Conservation (phyloP, 2,888 invertebrate genomes). For the Leptopilina drosophilae region DNA sequence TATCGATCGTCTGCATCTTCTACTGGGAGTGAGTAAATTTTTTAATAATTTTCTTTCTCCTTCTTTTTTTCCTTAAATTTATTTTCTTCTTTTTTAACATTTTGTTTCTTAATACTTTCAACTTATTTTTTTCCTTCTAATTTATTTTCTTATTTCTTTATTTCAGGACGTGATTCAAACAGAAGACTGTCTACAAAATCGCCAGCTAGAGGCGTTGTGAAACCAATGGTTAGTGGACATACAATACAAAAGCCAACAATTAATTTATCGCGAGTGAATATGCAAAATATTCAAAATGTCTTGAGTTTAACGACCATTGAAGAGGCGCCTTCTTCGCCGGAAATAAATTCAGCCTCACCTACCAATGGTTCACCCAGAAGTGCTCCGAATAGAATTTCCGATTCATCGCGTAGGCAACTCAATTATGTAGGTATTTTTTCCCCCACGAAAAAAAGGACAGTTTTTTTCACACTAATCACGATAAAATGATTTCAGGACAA, state of each 20-base stretch:
- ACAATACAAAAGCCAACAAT: conserved; percentile 75
- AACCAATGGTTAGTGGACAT: conserved; percentile 75
- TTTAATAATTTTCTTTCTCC: conserved; percentile 13
- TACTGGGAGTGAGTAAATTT: conserved; percentile 42
- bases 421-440: conserved; percentile 57
- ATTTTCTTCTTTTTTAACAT: neutral
- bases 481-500: conserved; percentile 58
- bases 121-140: neutral
- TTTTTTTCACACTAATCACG: too few relatives aligned
- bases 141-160: conserved; percentile 14
- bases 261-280: conserved; percentile 72
- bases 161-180: conserved; percentile 62
- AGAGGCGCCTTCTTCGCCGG: conserved; percentile 59
- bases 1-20: conserved; percentile 45
- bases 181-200: conserved; percentile 67
- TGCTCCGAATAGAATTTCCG: conserved; percentile 44
- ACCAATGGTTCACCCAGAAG: conserved; percentile 11
- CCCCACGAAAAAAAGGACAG: too few relatives aligned
- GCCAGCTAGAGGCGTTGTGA: conserved; percentile 72
- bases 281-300: conserved; percentile 64
- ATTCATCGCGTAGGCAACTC: conserved; percentile 44
- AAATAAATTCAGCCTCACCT: conserved; percentile 52
- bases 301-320: conserved; percentile 67
- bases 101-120: neutral
- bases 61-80: neutral